A percentile compares a stretch with the other conserved stretches of the same genome.
Evolutionary conservation across 2,888 invertebrate genomes (phyloP).

Genomic region (Ophraella communa): DNA sequence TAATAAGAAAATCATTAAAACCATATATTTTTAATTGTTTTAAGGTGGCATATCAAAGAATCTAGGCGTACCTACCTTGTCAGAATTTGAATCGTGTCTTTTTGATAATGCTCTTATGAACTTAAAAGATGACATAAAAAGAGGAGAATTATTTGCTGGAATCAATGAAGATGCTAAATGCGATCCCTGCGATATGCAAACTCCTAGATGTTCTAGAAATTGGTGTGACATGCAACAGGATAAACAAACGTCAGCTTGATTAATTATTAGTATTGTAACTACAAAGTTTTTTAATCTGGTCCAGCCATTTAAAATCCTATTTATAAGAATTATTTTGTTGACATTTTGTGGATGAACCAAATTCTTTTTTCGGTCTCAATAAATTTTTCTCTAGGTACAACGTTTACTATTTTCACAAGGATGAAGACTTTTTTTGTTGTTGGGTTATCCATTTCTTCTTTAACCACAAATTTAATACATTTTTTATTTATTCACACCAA

Average conservation of each 20-base stretch:
- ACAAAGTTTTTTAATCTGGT: not conserved
- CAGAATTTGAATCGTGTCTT: slow-evolving; percentile 54
- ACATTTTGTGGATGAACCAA: no score
- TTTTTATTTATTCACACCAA: no score
- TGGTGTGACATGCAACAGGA: slow-evolving; percentile 36
- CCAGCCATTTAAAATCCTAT: no score
- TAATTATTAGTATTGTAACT: not conserved
- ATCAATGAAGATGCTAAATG: slow-evolving; percentile 48
- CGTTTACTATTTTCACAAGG: no score
- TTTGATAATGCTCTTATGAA: slow-evolving; percentile 52
- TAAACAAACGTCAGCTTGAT: not conserved
- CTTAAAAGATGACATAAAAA: slow-evolving; percentile 50
- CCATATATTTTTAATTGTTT: not conserved
- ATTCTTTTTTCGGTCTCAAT: no score
- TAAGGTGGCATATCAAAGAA: slow-evolving; percentile 51
- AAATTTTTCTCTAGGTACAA: no score
- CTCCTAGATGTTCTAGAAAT: slow-evolving; percentile 47
- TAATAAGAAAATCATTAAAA: no score
- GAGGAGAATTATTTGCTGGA: slow-evolving; percentile 51
- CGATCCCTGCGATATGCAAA: slow-evolving; percentile 49
- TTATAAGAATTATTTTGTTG: no score
- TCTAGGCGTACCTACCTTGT: slow-evolving; percentile 53
- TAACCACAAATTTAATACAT: no score
- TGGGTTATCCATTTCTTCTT: no score
- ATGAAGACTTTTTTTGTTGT: no score